Conservation (phyloP, 2,113 vertebrate genomes). For the Peromyscus leucopus region DNA sequence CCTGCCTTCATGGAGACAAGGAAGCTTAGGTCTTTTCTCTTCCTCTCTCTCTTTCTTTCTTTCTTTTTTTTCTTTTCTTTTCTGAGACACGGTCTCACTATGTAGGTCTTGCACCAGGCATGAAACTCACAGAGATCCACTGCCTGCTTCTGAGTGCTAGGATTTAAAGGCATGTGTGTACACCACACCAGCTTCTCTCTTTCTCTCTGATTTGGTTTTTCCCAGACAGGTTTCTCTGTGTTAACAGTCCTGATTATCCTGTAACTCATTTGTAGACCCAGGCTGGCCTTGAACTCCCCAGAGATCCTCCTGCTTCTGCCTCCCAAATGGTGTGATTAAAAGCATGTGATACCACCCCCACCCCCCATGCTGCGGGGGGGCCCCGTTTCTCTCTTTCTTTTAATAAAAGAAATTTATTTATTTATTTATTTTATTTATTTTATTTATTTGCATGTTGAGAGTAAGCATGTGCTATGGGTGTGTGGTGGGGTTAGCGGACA, state of each 20-base stretch:
- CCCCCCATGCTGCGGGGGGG: too few species aligned
- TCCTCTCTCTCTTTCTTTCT: too few species aligned
- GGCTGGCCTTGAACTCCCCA: background rate
- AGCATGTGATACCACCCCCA: background rate
- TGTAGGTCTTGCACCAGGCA: background rate
- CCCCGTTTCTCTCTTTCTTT: background rate
- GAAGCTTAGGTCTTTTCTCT: background rate
- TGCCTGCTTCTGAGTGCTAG: background rate
- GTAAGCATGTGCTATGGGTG: too few species aligned
- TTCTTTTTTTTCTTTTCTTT: too few species aligned
- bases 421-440: too few species aligned
- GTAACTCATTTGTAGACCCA: background rate
- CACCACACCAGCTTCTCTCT: background rate
- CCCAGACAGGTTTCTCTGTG: too few species aligned
- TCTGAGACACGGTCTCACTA: background rate
- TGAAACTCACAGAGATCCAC: background rate
- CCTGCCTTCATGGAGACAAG: background rate
- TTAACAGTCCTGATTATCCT: too few species aligned
- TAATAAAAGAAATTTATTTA: background rate
- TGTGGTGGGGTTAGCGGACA: background rate
- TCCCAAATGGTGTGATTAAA: background rate
- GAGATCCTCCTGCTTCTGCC: background rate
- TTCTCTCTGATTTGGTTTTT: background rate
- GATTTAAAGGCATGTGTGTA: background rate
- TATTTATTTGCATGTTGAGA: background rate